Base-by-base conservation (phyloP, 2,797 vertebrate species). In the Tiaroga cobitis region DNA sequence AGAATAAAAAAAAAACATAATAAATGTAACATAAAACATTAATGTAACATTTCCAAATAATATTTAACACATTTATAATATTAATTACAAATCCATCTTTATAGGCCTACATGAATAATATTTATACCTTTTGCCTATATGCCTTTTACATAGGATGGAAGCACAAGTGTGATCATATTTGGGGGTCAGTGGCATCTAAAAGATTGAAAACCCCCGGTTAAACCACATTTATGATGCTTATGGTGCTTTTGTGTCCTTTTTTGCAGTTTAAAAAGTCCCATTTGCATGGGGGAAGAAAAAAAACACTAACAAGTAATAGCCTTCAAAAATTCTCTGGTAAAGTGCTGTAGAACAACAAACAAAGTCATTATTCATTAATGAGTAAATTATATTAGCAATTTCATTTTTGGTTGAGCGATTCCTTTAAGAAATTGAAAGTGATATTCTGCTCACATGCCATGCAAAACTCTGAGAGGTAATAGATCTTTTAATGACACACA, bases 71-170 rank as follows among this genome's bases (percentile, higher is more conserved):
- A 24, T 37, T 8, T 72, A 43, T 43, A 16, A 72, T 26, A 43
- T 49, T 10, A 18, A 43, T 43, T n/a, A n/a, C 26, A 11, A 13
- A n/a, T 59, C 2, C 0, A n/a, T n/a, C 3, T 56, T 16, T 43
- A 16, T n/a, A n/a, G n/a, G n/a, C n/a, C n/a, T 43, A 26, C 13
- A 72, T 43, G 0, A 43, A 39, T 39, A 9, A 8, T 39, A 39
- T 8, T 9, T 39, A 39, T 8, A 39, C 2, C 8, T 2, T 1
- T 7, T 1, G 5, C 1, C 5, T 6, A 37, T 6, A 6, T 29
- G 2, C 29, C 1, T 29, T 34, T 34, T 34, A 34, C 34, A 34
- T 34, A 34, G 34, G 34, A 34, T 34, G 34, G 6, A 29, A 29
- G 29, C 29, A 29, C 29, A 29, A 29, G 29, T 29, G 43, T 70